Base-by-base conservation (phyloP, 1,140 invertebrate genomes). In the Odontomachus brunneus region DNA sequence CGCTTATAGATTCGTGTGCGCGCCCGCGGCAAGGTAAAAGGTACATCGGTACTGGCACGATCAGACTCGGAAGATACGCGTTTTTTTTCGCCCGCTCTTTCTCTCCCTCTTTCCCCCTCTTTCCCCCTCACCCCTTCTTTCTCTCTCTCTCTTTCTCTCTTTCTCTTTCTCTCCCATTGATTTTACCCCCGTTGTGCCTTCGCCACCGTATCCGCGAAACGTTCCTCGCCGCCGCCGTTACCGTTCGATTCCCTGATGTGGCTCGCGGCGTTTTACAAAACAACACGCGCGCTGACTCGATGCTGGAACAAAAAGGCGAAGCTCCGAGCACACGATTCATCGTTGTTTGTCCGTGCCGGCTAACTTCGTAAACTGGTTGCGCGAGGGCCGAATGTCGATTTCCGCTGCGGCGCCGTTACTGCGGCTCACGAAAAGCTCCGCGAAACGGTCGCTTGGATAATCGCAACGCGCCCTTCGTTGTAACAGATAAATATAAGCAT, bases 1-100 rank as follows among this genome's bases (percentile, higher is more conserved):
- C 66, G 49, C 65, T 82, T 60, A 62, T 74, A 82, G 78, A 82
- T 72, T 74, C 71, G 55, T 57, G 38, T 63, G 78, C 62, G 44
- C 55, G n/a, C 69, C 44, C 57, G 69, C 78, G 78, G 78, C 67
- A 82, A 82, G 78, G 78, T 82, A 74, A 82, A 69, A 74, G 69
- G 44, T 73, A 62, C 57, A 74, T 82, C 78, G 55, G 78, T 73
- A 60, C 62, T 33, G 38, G 67, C 78, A 49, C 76, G 78, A 82
- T 82, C 78, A 57, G 69, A 62, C 48, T 51, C 62, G 55, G 57
- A n/a, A 82, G 71, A 82, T 82, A 74, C 51, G 65, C 53, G 75
- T 48, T 17, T 71, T 71, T 80, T 57, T n/a, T 33, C 29, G 29
- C 29, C 29, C 29, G 29, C 17, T 0, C n/a, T 11, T 38, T 33